Evolutionary conservation across 2,888 invertebrate genomes (phyloP), one percentile per base, ranked within the genome.

Genomic region (Drosophila fungiperda): DNA sequence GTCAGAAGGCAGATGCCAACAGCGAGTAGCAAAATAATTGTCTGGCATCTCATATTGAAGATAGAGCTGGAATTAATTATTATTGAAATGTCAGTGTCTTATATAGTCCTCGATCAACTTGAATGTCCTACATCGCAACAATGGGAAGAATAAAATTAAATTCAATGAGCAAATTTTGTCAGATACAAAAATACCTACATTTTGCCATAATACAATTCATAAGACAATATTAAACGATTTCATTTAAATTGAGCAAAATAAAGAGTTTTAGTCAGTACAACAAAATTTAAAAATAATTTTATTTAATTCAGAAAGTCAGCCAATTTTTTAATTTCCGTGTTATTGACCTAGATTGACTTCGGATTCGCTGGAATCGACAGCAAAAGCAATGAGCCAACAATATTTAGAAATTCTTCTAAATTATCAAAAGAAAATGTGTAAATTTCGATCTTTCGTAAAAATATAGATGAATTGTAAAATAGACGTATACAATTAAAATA

Each of bases 71-170:
- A 15, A 20, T 20, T 3, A 12, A 45, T 7, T 45, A 45, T 7
- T 20, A 7, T 3, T 7, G 7, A 1, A 7, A 12, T 7, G 7
- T 0, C 20, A 7, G 8, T 15, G 0, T 8, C 2, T 45, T 23
- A 2, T 15, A 45, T 23, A 45, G 12, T 23, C 7, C 3, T n/a
- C n/a, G n/a, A 45, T 15, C 3, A 3, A 23, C 7, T 12, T 7
- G 3, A 12, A 45, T 20, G 12, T 45, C 1, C 1, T 12, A 7
- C 3, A 12, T 20, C 20, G 1, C 1, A 45, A 15, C 45, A 23
- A 45, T 15, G 7, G 0, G 7, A 20, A 20, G 12, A 45, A 20
- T 45, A 12, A 7, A 45, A 45, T 12, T 4, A 0, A 17, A 8
- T 38, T 38, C 17, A 26, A 5, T 26, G 26, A 26, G 0, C 4